phyloP scores from a whole-genome alignment of 2,113 vertebrate genomes.

The Nestor notabilis region DNA sequence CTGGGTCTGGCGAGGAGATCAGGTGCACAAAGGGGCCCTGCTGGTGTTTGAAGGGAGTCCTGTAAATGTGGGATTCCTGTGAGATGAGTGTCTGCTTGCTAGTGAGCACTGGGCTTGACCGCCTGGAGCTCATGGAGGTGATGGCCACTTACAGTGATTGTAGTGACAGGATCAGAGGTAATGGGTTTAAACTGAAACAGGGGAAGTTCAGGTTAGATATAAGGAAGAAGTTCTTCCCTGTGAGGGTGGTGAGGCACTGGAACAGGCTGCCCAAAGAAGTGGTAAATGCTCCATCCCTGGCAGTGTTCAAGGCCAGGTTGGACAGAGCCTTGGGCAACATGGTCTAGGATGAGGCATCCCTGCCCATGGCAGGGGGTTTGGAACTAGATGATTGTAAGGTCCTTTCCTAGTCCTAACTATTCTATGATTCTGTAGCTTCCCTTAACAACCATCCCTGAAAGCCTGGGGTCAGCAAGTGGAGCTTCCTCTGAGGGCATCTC shows the following conservation, averaged over 20 bases:
- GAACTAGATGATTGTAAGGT: not conserved
- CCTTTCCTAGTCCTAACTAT: not conserved
- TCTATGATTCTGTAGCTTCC: not conserved
- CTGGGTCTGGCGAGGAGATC: too few relatives aligned
- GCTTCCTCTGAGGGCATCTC: not conserved
- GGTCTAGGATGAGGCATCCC: not conserved
- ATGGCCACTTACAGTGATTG: not conserved
- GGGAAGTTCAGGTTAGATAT: not conserved
- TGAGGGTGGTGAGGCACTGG: not conserved
- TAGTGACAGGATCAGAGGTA: not conserved
- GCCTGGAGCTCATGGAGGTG: not conserved
- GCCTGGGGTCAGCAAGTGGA: not conserved
- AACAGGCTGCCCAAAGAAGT: not conserved
- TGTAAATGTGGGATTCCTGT: not conserved
- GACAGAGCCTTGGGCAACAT: not conserved
- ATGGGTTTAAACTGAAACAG: not conserved
- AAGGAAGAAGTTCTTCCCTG: not conserved
- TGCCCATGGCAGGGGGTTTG: not conserved
- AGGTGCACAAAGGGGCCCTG: not conserved
- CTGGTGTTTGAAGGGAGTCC: not conserved
- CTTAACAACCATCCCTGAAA: not conserved
- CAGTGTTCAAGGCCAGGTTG: not conserved
- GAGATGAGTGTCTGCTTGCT: not conserved
- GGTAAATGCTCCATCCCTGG: not conserved
- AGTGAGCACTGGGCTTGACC: too few relatives aligned